Base-by-base conservation (phyloP, 2,888 invertebrate genomes). In the Papilio demoleus region DNA sequence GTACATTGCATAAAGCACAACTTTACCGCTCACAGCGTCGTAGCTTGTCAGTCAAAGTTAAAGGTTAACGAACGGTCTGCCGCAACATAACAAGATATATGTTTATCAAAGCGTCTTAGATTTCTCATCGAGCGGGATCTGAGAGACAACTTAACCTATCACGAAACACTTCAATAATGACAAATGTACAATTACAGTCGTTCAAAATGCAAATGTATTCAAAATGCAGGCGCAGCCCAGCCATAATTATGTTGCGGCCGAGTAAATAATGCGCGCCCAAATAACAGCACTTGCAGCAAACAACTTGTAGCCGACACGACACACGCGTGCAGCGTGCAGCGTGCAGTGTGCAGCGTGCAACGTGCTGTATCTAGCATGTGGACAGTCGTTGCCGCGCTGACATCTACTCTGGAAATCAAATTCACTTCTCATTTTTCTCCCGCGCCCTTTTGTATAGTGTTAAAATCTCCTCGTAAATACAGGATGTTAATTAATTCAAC, bases 341-440 rank as follows among this genome's bases (percentile, higher is more conserved):
- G 42, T n/a, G 42, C 42, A 12, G 61, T 62, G 53, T 17, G n/a
- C 34, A 40, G n/a, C 14, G 12, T 6, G 17, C 65, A 42, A 17
- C 27, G 42, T n/a, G 42, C 42, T 14, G 61, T 67, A 40, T 17
- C 11, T 38, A 27, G 22, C n/a, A 61, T 8, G 38, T 56, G 56
- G 42, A 59, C 45, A 59, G 47, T 36, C n/a, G 47, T n/a, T 42
- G 19, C 27, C 40, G 17, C 65, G 38, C 65, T 66, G 70, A 72
- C 71, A 71, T 72, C 70, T 65, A 68, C 65, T 73, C 67, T 68
- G 68, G 69, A 71, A 77, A 77, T 77, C 75, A 73, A 76, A 79
- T 77, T 79, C 78, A 74, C 71, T 74, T 79, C 83, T 84, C 83
- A 82, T 85, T 85, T 85, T 85, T 81, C 81, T 79, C 70, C 70